These are phyloP conservation scores for Cisticola juncidis DNA, from an alignment of 2,113 vertebrate genomes.

Conservation along the genomic window DNA sequence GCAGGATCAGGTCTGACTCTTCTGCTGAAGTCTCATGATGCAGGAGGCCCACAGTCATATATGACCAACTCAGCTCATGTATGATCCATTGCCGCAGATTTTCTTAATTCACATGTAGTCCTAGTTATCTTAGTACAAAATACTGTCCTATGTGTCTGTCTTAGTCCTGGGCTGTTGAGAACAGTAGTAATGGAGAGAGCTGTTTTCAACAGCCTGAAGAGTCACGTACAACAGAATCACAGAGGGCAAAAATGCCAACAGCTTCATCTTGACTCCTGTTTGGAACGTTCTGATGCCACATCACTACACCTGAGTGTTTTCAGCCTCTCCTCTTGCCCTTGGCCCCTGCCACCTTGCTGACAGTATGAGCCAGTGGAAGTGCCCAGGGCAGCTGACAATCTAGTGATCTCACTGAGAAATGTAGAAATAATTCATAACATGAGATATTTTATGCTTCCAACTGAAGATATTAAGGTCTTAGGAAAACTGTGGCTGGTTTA, in stretches of 20 bases:
- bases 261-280: background rate
- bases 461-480: background rate
- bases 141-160: background rate
- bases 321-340: background rate
- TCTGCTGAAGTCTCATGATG: background rate
- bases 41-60: background rate
- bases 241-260: background rate
- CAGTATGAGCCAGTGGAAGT: background rate
- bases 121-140: background rate
- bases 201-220: background rate
- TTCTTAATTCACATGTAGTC: background rate
- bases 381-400: background rate
- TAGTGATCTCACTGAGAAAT: background rate
- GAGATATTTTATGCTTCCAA: background rate
- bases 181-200: background rate
- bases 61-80: background rate
- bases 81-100: background rate
- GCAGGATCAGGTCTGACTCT: rapidly evolving
- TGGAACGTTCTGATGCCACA: background rate
- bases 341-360: background rate
- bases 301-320: background rate
- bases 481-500: background rate
- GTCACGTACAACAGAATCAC: background rate
- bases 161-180: background rate
- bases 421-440: background rate